Conservation (phyloP, 2,113 vertebrate species). For the Meles meles region DNA sequence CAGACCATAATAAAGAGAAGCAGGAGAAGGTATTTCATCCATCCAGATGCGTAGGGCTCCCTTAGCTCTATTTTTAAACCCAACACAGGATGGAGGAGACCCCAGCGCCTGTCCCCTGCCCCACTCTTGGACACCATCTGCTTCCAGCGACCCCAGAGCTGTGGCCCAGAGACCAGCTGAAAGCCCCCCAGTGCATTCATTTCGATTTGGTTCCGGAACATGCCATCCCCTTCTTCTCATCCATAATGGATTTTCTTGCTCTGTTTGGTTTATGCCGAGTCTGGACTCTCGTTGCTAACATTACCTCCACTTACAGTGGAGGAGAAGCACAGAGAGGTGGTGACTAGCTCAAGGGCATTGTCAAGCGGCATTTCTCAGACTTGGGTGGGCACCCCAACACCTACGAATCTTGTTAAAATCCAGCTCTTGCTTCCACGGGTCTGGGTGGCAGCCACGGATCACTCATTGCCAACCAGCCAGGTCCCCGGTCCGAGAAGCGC, state of each 20-base stretch:
- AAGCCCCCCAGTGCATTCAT: background rate
- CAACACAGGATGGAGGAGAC: background rate
- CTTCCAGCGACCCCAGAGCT: background rate
- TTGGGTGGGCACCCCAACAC: rapidly evolving
- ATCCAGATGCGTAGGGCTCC: rapidly evolving
- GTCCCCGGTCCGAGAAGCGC: background rate
- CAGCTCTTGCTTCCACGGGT: background rate
- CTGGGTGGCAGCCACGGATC: background rate
- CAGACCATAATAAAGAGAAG: background rate
- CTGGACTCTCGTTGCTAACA: background rate
- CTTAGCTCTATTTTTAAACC: slow-evolving; percentile 47
- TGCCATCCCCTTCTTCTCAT: rapidly evolving
- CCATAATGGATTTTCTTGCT: background rate
- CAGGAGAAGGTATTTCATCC: background rate
- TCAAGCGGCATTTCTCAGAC: background rate
- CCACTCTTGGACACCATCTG: background rate
- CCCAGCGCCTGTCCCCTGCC: background rate
- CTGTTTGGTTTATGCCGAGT: background rate
- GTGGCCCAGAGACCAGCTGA: no score
- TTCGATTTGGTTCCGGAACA: background rate
- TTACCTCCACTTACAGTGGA: no score
- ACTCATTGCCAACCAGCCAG: background rate
- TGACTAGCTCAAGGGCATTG: background rate
- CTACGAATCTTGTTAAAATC: background rate
- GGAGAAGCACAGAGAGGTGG: background rate